Evolutionary conservation across 2,797 vertebrate genomes (phyloP).

Genomic region (Rhodeus uyekii): DNA sequence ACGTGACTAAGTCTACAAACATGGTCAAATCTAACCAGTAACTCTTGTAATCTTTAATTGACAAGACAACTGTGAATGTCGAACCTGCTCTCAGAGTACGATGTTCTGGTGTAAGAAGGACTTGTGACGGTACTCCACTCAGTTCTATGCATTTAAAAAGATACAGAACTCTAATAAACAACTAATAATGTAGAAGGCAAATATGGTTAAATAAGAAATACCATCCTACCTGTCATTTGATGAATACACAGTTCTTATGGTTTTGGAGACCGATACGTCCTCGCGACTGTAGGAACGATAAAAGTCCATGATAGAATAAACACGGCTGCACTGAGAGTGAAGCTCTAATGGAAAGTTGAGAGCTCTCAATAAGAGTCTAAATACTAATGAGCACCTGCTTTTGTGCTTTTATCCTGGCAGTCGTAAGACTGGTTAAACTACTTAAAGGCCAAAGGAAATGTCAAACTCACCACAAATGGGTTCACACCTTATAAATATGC

Average conservation of each 20-base stretch:
- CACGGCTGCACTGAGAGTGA: not conserved
- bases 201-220: not conserved
- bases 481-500: slow-evolving; percentile 30
- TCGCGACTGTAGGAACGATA: slow-evolving; percentile 58
- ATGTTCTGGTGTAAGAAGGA: slow-evolving; percentile 47
- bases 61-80: not conserved
- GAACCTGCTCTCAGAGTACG: slow-evolving; percentile 51
- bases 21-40: not conserved
- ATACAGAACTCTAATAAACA: not conserved
- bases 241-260: slow-evolving; percentile 60
- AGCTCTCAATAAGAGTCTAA: slow-evolving; percentile 3
- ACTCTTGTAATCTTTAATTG: not conserved
- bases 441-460: slow-evolving; percentile 51
- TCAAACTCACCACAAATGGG: slow-evolving; percentile 34
- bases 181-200: not conserved
- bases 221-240: slow-evolving; percentile 43
- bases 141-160: slow-evolving; percentile 30
- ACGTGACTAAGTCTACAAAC: not conserved
- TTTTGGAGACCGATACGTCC: slow-evolving; percentile 58
- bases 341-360: not conserved
- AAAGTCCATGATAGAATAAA: slow-evolving; percentile 45
- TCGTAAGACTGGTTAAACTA: slow-evolving; percentile 64
- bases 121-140: slow-evolving; percentile 18
- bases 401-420: slow-evolving; percentile 67
- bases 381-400: slow-evolving; percentile 69